Percentiles rank a stretch among this genome's conserved stretches.
phyloP scores from a whole-genome alignment of 2,797 vertebrate genomes.

The Thalassophryne amazonica region DNA sequence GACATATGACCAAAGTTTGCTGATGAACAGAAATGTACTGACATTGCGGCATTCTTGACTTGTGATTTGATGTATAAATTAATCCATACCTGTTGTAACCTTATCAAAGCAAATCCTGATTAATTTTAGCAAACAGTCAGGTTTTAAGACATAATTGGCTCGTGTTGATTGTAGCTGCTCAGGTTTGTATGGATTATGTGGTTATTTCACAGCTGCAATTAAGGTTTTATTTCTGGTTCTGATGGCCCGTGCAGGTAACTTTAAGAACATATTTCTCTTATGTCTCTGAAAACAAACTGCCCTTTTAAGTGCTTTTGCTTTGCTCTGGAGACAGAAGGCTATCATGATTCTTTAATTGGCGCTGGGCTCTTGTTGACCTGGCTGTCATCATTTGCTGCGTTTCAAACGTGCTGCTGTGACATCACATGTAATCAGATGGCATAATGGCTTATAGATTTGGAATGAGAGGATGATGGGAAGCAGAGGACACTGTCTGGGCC shows the following conservation, averaged over 20 bases:
- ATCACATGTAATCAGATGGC: constrained; percentile 35
- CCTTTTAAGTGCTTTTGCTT: constrained; percentile 26
- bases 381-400: constrained; percentile 15
- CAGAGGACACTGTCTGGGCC: constrained; percentile 27
- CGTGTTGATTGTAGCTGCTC: constrained; percentile 13
- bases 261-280: constrained; percentile 26
- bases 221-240: constrained; percentile 22
- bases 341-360: constrained; percentile 26
- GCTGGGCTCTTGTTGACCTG: constrained; percentile 12
- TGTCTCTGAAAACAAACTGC: constrained; percentile 30
- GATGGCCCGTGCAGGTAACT: constrained; percentile 19
- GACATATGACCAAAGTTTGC: too few relatives aligned
- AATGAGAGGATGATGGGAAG: constrained; percentile 38
- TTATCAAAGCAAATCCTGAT: too few relatives aligned
- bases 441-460: constrained; percentile 54
- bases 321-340: constrained; percentile 18
- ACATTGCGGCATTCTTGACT: too few relatives aligned
- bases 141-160: not conserved
- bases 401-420: constrained; percentile 33
- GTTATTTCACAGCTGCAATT: constrained; percentile 5
- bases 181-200: too few relatives aligned
- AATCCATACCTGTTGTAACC: too few relatives aligned
- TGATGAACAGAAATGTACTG: too few relatives aligned
- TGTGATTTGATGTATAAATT: too few relatives aligned
- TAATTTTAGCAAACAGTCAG: not conserved